A percentile compares a stretch with the other conserved stretches of the same genome.
Conservation (phyloP, 2,113 vertebrate genomes). For the Axis porcinus region DNA sequence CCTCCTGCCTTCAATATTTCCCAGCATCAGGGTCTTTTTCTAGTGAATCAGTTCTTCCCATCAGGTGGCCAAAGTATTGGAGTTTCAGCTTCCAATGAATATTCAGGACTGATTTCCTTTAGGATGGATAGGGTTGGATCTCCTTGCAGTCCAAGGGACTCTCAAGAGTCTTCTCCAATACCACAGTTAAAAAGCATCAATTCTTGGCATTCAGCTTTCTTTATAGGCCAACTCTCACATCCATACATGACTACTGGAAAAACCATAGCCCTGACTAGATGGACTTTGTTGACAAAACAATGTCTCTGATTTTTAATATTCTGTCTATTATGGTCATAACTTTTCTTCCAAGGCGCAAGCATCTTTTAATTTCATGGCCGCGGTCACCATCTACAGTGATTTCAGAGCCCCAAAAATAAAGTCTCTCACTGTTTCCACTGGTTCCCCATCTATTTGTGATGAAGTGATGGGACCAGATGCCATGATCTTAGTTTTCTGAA, state of each 20-base stretch:
- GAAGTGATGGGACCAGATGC: not conserved
- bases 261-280: not conserved
- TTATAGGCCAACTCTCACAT: not conserved
- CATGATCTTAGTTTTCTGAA: not conserved
- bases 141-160: not conserved
- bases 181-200: not conserved
- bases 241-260: not conserved
- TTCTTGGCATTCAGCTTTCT: rapidly evolving
- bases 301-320: not conserved
- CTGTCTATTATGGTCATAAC: too few relatives aligned
- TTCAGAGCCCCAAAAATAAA: too few relatives aligned
- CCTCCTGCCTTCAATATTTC: not conserved
- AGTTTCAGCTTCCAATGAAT: not conserved
- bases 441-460: not conserved
- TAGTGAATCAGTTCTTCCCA: not conserved
- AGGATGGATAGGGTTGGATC: not conserved
- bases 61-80: not conserved
- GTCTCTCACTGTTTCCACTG: not conserved
- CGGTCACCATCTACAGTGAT: too few relatives aligned
- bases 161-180: not conserved
- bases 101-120: not conserved
- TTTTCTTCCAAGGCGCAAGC: too few relatives aligned
- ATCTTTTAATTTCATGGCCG: too few relatives aligned
- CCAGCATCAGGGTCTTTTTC: not conserved
- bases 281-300: not conserved